These are phyloP conservation scores for Drosophila kambysellisi DNA, from an alignment of 2,888 invertebrate species.

Conservation along the genomic window DNA sequence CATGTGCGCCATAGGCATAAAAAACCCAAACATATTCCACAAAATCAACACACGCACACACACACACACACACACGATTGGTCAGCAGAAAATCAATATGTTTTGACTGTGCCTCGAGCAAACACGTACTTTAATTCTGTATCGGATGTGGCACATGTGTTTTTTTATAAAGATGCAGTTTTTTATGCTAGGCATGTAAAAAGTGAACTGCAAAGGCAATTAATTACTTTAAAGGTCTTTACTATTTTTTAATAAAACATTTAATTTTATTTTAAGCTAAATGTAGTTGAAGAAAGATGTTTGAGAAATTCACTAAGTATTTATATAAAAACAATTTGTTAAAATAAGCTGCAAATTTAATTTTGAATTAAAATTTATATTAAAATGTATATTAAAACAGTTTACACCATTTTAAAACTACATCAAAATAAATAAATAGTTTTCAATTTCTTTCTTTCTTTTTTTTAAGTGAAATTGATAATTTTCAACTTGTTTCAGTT, in stretches of 20 bases:
- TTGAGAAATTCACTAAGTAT: not conserved
- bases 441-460: not conserved
- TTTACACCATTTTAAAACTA: no score
- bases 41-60: constrained; percentile 22
- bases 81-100: constrained; percentile 67
- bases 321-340: not conserved
- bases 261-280: not conserved
- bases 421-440: not conserved
- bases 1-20: constrained; percentile 59
- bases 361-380: no score
- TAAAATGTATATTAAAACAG: no score
- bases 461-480: not conserved
- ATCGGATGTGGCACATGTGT: not conserved
- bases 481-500: not conserved
- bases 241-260: not conserved
- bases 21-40: constrained; percentile 52
- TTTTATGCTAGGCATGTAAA: not conserved
- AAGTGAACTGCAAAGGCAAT: constrained; percentile 2
- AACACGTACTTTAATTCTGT: not conserved
- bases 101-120: constrained; percentile 38
- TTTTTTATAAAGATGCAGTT: constrained; percentile 2
- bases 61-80: constrained; percentile 12
- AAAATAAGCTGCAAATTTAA: not conserved
- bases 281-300: not conserved
- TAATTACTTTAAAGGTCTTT: constrained; percentile 10